phyloP scores from a whole-genome alignment of 2,113 vertebrate species.

The Paramormyrops kingsleyae region DNA sequence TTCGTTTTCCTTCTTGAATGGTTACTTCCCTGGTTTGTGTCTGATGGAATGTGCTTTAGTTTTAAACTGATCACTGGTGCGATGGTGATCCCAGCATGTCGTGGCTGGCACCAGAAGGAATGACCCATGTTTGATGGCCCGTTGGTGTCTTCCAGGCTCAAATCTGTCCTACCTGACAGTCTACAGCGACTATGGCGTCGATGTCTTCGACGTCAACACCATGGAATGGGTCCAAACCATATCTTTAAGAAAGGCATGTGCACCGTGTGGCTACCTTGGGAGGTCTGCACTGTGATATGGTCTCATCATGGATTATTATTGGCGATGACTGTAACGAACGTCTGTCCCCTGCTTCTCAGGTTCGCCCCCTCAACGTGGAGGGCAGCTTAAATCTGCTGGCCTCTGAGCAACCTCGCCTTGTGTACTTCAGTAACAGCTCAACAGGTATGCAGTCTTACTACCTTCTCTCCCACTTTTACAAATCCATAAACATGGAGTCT shows the following conservation, averaged over 20 bases:
- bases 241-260: slow-evolving; percentile 76
- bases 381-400: slow-evolving; percentile 84
- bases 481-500: background rate
- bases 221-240: slow-evolving; percentile 96
- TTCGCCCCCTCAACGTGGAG: slow-evolving; percentile 80
- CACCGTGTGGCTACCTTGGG: background rate
- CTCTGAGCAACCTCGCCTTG: slow-evolving; percentile 79
- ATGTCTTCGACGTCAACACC: slow-evolving; percentile 85
- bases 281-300: background rate
- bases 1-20: background rate
- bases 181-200: slow-evolving; percentile 90
- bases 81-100: background rate
- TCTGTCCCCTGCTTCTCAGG: slow-evolving; percentile 55
- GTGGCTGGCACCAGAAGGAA: background rate
- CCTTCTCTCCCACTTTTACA: background rate
- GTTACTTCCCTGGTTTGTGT: background rate
- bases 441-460: slow-evolving; percentile 59
- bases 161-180: slow-evolving; percentile 80
- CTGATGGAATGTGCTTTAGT: background rate
- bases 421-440: slow-evolving; percentile 83
- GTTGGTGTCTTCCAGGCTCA: slow-evolving; percentile 63
- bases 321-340: background rate
- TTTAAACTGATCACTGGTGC: background rate
- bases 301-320: background rate
- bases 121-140: background rate